Evolutionary conservation across 2,113 vertebrate species (phyloP).

Genomic region (Perca flavescens): DNA sequence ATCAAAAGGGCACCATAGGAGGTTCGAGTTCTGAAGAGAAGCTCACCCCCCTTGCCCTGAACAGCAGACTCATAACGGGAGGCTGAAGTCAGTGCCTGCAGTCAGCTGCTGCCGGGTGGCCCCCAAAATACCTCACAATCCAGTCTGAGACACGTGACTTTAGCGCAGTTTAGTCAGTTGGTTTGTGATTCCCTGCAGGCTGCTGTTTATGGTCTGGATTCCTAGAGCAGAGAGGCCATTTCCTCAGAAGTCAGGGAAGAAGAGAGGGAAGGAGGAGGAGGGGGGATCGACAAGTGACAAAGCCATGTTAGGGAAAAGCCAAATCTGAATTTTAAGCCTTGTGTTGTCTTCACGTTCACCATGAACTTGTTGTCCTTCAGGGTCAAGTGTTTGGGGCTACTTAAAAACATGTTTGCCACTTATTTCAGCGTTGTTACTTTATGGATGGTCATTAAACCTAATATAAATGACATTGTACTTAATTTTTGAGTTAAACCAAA

Average conservation of each 20-base stretch:
- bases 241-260: constrained; percentile 57
- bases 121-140: constrained; percentile 56
- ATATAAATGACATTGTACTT: too few species aligned
- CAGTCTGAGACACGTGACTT: constrained; percentile 68
- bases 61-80: constrained; percentile 37
- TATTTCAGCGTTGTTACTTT: too few species aligned
- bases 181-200: constrained; percentile 47
- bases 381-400: too few species aligned
- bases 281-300: background rate
- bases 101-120: constrained; percentile 63
- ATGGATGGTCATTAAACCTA: too few species aligned
- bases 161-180: constrained; percentile 15
- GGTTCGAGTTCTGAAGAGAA: too few species aligned
- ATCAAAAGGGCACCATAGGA: too few species aligned
- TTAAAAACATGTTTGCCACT: too few species aligned
- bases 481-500: too few species aligned
- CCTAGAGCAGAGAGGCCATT: constrained; percentile 65
- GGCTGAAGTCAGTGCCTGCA: constrained; percentile 40
- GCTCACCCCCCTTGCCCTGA: background rate
- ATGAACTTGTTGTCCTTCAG: too few species aligned
- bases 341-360: too few species aligned
- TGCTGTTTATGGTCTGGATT: constrained; percentile 79
- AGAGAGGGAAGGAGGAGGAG: background rate
- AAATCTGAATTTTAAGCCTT: constrained; percentile 20
- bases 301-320: constrained; percentile 53